Conservation (phyloP, 2,888 invertebrate species). For the Scaptomyza cyrtandrae region DNA sequence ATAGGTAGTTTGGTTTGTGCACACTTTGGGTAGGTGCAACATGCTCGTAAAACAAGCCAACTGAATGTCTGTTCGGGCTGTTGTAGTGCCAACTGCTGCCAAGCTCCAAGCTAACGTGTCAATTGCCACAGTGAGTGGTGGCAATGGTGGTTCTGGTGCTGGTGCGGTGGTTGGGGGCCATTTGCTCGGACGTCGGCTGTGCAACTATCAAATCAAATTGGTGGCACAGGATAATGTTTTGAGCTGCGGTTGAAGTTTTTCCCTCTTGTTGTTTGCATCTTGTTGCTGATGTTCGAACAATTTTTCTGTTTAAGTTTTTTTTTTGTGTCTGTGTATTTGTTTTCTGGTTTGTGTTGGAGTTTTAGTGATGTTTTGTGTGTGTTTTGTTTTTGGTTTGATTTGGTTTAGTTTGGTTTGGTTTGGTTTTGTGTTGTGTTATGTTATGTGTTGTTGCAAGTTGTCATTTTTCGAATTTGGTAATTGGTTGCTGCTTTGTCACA, state of each 20-base stretch:
- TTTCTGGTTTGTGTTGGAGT: constrained; percentile 33
- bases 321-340: constrained; percentile 2
- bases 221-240: constrained; percentile 80
- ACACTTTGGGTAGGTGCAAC: constrained; percentile 69
- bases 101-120: constrained; percentile 73
- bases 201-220: constrained; percentile 80
- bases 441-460: constrained; percentile 71
- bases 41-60: constrained; percentile 73
- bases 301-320: constrained; percentile 22
- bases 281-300: constrained; percentile 48
- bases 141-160: not conserved
- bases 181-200: constrained; percentile 59
- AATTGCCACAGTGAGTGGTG: constrained; percentile 56
- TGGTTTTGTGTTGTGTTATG: constrained; percentile 28
- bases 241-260: constrained; percentile 74
- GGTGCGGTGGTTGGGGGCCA: constrained; percentile 9
- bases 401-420: constrained; percentile 20
- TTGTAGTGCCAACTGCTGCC: constrained; percentile 76
- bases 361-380: constrained; percentile 43
- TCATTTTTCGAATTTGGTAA: constrained; percentile 80
- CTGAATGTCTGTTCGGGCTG: constrained; percentile 55
- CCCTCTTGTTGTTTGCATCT: constrained; percentile 47
- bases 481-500: constrained; percentile 79
- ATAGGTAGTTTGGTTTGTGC: constrained; percentile 43
- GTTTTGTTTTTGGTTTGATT: constrained; percentile 42